These are phyloP conservation scores for Drosophila subsilvestris DNA, from an alignment of 2,888 invertebrate genomes.

Conservation along the genomic window DNA sequence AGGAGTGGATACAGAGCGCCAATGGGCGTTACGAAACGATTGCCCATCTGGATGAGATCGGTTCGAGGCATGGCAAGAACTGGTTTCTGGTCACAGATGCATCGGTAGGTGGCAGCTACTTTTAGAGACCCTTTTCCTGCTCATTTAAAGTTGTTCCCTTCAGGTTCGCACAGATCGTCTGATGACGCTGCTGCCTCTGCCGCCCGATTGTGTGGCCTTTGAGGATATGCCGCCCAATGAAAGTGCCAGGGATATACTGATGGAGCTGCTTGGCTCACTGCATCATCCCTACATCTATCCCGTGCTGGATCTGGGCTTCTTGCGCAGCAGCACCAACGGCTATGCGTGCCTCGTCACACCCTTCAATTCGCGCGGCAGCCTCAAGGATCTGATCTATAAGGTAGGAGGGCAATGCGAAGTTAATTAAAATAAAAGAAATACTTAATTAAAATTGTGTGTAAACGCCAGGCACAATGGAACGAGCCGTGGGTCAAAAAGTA, in stretches of 20 bases:
- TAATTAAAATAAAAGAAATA: no score
- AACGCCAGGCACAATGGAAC: conserved; percentile 89
- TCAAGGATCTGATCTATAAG: conserved; percentile 95
- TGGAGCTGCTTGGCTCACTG: conserved; percentile 92
- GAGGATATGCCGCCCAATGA: conserved; percentile 86
- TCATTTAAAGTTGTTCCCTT: accelerated
- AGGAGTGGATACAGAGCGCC: conserved; percentile 85
- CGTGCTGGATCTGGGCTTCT: conserved; percentile 93
- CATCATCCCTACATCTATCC: conserved; percentile 98
- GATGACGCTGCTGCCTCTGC: conserved; percentile 84
- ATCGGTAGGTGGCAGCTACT: conserved; percentile 84
- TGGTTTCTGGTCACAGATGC: conserved; percentile 96
- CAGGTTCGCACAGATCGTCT: conserved; percentile 84
- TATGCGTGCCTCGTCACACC: conserved; percentile 92
- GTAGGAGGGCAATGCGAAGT: conserved; percentile 85
- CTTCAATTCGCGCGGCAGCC: conserved; percentile 92
- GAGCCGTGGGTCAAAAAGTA: conserved; percentile 92
- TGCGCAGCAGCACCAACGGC: conserved; percentile 85
- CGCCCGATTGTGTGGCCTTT: conserved; percentile 84
- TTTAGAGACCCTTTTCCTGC: accelerated
- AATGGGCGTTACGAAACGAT: conserved; percentile 91
- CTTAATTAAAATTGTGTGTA: background rate
- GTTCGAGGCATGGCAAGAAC: conserved; percentile 93
- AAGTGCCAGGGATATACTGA: conserved; percentile 88
- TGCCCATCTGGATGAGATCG: conserved; percentile 92